These are phyloP conservation scores for Caenorhabditis zanzibari DNA, from an alignment of 2,888 invertebrate species.

Conservation along the genomic window DNA sequence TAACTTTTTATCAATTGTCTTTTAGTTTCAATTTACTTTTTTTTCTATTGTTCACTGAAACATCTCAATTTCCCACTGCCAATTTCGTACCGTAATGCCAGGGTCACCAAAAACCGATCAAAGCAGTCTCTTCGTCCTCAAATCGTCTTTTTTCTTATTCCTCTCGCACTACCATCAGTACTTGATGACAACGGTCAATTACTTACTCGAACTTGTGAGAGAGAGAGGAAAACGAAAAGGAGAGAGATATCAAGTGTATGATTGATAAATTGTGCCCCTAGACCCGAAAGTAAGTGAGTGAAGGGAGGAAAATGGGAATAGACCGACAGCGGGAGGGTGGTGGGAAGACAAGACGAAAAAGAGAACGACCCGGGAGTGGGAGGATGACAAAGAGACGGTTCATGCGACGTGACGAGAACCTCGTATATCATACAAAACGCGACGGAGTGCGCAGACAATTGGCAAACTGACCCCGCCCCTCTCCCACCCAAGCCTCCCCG, in stretches of 20 bases:
- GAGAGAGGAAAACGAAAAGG: background rate
- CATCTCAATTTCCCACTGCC: conserved; percentile 7
- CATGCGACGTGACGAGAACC: conserved; percentile 60
- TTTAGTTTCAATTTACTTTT: conserved; percentile 1
- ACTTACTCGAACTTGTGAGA: conserved; percentile 56
- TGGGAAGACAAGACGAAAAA: conserved; percentile 29
- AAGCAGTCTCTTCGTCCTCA: conserved; percentile 7
- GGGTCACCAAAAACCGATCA: conserved; percentile 29
- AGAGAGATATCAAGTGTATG: conserved; percentile 61
- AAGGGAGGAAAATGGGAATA: conserved; percentile 7
- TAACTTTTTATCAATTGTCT: background rate
- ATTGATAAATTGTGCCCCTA: conserved; percentile 62
- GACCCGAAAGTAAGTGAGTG: conserved; percentile 39
- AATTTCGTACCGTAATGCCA: conserved; percentile 7
- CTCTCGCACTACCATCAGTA: conserved; percentile 35
- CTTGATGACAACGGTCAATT: conserved; percentile 62
- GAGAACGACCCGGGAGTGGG: conserved; percentile 57
- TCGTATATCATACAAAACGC: conserved; percentile 61
- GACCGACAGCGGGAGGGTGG: conserved; percentile 14
- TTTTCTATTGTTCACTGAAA: conserved; percentile 9
- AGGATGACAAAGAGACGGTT: conserved; percentile 65
- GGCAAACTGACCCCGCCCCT: conserved; percentile 65
- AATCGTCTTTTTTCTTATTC: conserved; percentile 14
- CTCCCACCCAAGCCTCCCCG: conserved; percentile 31
- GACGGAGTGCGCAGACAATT: conserved; percentile 63